Evolutionary conservation across 1,140 invertebrate genomes (phyloP).

Genomic region (Drosophila ficusphila): DNA sequence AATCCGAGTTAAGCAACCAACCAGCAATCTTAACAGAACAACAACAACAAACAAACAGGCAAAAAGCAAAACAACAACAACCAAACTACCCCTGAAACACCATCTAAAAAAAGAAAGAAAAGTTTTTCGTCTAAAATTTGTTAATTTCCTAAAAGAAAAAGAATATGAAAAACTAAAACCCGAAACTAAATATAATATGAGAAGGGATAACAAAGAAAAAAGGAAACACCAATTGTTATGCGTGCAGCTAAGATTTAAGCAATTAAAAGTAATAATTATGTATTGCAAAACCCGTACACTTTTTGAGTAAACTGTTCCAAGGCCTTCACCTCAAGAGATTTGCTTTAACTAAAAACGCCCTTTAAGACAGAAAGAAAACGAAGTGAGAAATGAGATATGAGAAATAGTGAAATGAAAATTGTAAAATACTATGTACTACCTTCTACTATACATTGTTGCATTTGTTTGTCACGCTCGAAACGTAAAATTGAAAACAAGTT

Average conservation of each 20-base stretch:
- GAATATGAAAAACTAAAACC: conserved; percentile 17
- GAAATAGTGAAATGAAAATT: conserved; percentile 30
- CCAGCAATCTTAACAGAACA: conserved; percentile 45
- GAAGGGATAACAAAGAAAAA: conserved; percentile 49
- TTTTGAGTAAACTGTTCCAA: conserved; percentile 46
- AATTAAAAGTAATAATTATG: conserved; percentile 46
- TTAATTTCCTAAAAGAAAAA: conserved; percentile 35
- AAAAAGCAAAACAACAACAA: conserved; percentile 69
- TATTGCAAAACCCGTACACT: conserved; percentile 36
- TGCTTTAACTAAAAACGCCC: conserved; percentile 43
- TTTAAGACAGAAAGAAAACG: too few relatives aligned
- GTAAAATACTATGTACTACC: conserved; percentile 34
- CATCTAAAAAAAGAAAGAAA: neutral
- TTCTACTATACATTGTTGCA: conserved; percentile 48
- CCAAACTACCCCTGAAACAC: conserved; percentile 26
- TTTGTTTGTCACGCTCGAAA: conserved; percentile 59
- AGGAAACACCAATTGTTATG: conserved; percentile 51
- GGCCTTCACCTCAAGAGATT: conserved; percentile 33
- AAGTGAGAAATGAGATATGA: conserved; percentile 12
- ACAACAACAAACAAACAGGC: conserved; percentile 53
- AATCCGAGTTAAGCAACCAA: conserved; percentile 44
- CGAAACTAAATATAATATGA: conserved; percentile 13
- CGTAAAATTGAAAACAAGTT: conserved; percentile 29
- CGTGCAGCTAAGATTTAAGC: conserved; percentile 47
- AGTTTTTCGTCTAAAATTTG: conserved; percentile 51